These are phyloP conservation scores for Muscicapa comitata DNA, from an alignment of 2,797 vertebrate species.

Conservation along the genomic window DNA sequence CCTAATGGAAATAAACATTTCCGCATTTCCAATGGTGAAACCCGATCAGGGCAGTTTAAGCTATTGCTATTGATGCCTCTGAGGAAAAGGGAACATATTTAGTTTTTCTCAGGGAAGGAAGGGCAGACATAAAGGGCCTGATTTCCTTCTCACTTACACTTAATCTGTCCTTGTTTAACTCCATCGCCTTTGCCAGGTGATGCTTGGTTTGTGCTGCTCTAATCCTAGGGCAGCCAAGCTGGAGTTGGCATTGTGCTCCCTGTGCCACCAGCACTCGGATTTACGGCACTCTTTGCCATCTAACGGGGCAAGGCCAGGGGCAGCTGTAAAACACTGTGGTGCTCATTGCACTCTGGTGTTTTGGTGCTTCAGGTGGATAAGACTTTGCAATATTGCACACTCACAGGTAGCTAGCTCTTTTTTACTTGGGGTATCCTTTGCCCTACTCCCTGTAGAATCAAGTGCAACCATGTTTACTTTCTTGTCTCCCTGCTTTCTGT, in stretches of 20 bases:
- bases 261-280: rapidly evolving
- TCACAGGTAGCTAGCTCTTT: background rate
- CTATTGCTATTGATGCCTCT: slow-evolving; percentile 7
- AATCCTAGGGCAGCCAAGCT: background rate
- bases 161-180: slow-evolving; percentile 26
- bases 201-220: background rate
- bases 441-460: background rate
- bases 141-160: slow-evolving; percentile 21
- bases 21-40: slow-evolving; percentile 53
- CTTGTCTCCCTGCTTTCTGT: background rate
- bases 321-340: background rate
- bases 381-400: background rate
- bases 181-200: background rate
- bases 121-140: background rate
- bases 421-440: background rate
- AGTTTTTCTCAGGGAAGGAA: slow-evolving; percentile 14
- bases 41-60: slow-evolving; percentile 26
- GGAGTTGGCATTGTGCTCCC: rapidly evolving
- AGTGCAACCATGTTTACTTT: background rate
- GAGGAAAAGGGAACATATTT: slow-evolving; percentile 16
- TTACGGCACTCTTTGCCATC: background rate
- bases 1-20: slow-evolving; percentile 67
- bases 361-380: background rate
- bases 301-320: background rate
- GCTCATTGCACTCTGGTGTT: background rate